Evolutionary conservation across 2,797 vertebrate species (phyloP), one percentile per base, ranked within the genome.

Genomic region (Semotilus atromaculatus): DNA sequence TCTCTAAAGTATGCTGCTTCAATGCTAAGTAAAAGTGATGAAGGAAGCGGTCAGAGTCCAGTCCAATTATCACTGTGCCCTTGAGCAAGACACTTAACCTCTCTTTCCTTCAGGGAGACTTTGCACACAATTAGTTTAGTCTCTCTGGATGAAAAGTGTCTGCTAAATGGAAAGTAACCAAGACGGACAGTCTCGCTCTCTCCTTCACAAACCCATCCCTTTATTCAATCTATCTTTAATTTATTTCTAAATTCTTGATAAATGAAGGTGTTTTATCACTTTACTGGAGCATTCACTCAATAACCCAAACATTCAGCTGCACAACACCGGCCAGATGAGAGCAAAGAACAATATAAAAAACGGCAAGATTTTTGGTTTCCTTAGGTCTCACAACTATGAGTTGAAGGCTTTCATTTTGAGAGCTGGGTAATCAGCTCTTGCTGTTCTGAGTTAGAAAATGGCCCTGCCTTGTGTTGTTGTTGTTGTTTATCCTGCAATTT

Each of bases 221-320:
- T 78, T 84, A 71, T 70, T 70, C 64, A 70, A 84, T 84, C 82
- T 70, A 77, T 55, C 36, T 84, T 78, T 51, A 78, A 78, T 78
- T 66, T 78, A 60, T 84, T 70, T 70, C 64, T 58, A 77, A 84
- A 84, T 78, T 45, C 74, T 60, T 71, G 64, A 78, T 84, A 71
- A 70, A 70, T 71, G 14, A 60, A 36, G 36, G 64, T 78, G 74
- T 40, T 84, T 66, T 16, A 84, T 78, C 74, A 84, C 4, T 38
- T 84, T 78, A 60, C 5, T 45, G 64, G 48, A 45, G 19, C 51
- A 68, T 78, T 83, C 45, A 40, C 45, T 75, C 81, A 83, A 67
- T 76, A 55, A 76, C 45, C 26, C 23, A 78, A n/a, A 38, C n/a
- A 43, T 78, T 31, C 7, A 23, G 11, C 73, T 3, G 1, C 26